Evolutionary conservation across 2,113 vertebrate genomes (phyloP), one percentile per base, ranked within the genome.

Genomic region (Glaucomys volans): DNA sequence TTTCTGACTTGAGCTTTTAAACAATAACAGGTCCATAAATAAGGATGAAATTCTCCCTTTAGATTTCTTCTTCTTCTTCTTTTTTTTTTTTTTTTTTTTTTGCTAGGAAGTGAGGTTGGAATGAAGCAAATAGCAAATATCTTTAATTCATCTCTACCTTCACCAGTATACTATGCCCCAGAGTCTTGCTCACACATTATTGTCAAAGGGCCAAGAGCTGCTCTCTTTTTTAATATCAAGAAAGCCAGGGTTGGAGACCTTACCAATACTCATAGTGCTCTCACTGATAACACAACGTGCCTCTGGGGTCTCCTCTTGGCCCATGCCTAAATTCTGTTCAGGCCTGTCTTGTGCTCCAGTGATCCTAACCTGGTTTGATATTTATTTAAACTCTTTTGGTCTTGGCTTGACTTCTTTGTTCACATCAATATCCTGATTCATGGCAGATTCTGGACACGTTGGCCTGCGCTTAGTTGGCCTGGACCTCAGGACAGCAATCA

Each of bases 11-110:
- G 77, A 96, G 44, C 42, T 87, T 95, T 95, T 89, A 91, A 94
- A 92, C 47, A 94, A 94, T 79, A 96, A 71, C 11, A 2, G 86
- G 16, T 97, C 83, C 32, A 54, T 88, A 97, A 97, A 75, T 24
- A 52, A 86, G 76, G 50, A 62, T 89, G 91, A 96, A 95, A 82
- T 16, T 67, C 52, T 94, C 64, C 16, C 77, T 93, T 30, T 22
- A 20, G 12, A n/a, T 17, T 50, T 64, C 18, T 35, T 80, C 5
- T 37, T 20, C 44, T 54, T 84, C 32, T 8, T 47, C 44, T 64
- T 24, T 35, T 74, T 4, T 37, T 16, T 52, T 54, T 85, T 32
- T 81, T 82, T 37, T 17, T 20, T 16, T 26, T 10, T 35, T 84
- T 44, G 10, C 42, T 74, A 67, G 18, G 42, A 84, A 88, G 71